Evolutionary conservation across 2,797 vertebrate genomes (phyloP).

Genomic region (Chromobotia macracanthus): DNA sequence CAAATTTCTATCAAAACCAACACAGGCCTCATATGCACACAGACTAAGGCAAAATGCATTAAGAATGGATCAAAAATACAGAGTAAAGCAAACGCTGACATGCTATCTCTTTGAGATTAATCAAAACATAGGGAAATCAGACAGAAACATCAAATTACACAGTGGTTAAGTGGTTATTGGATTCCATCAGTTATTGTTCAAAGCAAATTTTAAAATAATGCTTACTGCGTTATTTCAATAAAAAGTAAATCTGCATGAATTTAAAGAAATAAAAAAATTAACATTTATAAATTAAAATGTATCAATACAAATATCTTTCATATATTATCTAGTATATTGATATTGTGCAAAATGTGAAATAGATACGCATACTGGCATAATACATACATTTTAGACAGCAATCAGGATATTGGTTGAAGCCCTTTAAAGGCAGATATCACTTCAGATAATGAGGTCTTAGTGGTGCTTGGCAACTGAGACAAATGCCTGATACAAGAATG

Average conservation of each 20-base stretch:
- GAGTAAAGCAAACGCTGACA: not conserved
- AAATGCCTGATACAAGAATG: not conserved
- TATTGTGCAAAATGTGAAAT: too few species aligned
- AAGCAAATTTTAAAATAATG: too few species aligned
- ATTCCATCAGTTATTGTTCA: too few species aligned
- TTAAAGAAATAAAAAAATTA: too few species aligned
- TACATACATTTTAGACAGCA: too few species aligned
- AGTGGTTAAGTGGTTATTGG: not conserved
- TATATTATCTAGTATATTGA: too few species aligned
- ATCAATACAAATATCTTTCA: too few species aligned
- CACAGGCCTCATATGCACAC: not conserved
- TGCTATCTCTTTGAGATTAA: not conserved
- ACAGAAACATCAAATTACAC: not conserved
- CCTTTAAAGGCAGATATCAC: not conserved
- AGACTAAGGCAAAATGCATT: not conserved
- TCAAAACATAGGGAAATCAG: not conserved
- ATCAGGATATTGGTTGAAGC: not conserved
- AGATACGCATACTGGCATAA: too few species aligned
- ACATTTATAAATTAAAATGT: too few species aligned
- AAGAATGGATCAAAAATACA: not conserved
- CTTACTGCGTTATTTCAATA: too few species aligned
- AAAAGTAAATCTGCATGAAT: too few species aligned
- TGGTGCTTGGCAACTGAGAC: not conserved
- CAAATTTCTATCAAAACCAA: slow-evolving; percentile 29
- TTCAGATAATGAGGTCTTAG: not conserved